Evolutionary conservation across 2,888 invertebrate genomes (phyloP).

Genomic region (Nowickia ferox): DNA sequence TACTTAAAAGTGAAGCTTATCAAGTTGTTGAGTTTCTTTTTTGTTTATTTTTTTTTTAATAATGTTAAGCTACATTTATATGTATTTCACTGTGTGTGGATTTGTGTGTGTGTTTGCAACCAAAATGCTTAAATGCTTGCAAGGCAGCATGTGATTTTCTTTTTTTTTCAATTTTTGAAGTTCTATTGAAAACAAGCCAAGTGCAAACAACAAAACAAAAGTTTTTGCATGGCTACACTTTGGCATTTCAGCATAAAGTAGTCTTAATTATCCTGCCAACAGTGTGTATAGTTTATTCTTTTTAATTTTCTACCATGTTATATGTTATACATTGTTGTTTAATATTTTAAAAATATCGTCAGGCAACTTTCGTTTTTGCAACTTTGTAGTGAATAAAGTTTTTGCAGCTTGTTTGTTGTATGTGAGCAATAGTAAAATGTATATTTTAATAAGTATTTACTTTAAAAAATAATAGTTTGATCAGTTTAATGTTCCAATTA

Average conservation of each 20-base stretch:
- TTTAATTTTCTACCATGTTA: background rate
- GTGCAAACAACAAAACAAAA: conserved; percentile 29
- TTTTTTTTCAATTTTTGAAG: conserved; percentile 9
- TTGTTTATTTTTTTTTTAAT: conserved; percentile 64
- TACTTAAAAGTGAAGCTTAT: conserved; percentile 43
- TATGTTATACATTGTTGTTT: too few species aligned
- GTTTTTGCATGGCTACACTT: conserved; percentile 19
- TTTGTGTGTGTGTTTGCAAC: background rate
- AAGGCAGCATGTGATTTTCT: background rate
- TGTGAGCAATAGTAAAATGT: too few species aligned
- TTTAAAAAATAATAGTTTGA: too few species aligned
- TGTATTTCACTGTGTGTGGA: background rate
- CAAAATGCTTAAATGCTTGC: too few species aligned
- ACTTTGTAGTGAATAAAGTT: too few species aligned
- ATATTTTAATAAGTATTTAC: too few species aligned
- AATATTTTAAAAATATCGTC: background rate
- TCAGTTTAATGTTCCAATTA: too few species aligned
- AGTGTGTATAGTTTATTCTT: background rate
- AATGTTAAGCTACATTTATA: conserved; percentile 23
- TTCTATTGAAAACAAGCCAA: conserved; percentile 54
- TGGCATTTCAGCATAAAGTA: conserved; percentile 44
- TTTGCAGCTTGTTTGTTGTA: too few species aligned
- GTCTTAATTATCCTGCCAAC: conserved; percentile 56
- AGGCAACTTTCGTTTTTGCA: background rate
- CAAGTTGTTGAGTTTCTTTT: conserved; percentile 56